A percentile compares a stretch with the other conserved stretches of the same genome.
phyloP scores from a whole-genome alignment of 1,140 invertebrate species.

The Drosophila santomea region DNA sequence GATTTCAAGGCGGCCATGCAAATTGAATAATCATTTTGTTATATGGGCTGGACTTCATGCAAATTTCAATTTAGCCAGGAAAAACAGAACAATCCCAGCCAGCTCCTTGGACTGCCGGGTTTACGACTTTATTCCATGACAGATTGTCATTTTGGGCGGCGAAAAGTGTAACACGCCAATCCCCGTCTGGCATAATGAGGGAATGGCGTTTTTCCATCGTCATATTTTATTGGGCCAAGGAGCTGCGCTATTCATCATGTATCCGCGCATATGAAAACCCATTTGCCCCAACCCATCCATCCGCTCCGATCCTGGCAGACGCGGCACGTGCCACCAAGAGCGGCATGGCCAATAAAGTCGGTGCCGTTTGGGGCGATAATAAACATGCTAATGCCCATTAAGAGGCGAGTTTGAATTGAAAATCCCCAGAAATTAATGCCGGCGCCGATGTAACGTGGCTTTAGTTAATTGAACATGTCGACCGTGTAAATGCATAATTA shows the following conservation, averaged over 20 bases:
- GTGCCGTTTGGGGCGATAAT: constrained; percentile 44
- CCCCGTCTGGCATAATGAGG: constrained; percentile 62
- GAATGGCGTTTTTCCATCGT: constrained; percentile 73
- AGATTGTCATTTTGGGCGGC: constrained; percentile 65
- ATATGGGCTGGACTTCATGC: constrained; percentile 48
- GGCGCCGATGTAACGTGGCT: constrained; percentile 37
- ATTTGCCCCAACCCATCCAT: constrained; percentile 29
- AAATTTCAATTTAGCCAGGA: constrained; percentile 71
- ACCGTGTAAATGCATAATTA: constrained; percentile 72
- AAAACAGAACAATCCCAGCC: constrained; percentile 32
- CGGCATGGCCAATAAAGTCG: constrained; percentile 66
- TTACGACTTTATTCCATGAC: constrained; percentile 82
- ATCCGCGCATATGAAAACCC: constrained; percentile 66
- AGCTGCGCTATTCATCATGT: constrained; percentile 64
- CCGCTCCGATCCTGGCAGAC: constrained; percentile 28
- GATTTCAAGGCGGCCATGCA: constrained; percentile 51
- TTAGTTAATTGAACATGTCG: constrained; percentile 68
- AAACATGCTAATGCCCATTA: constrained; percentile 66
- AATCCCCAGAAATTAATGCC: constrained; percentile 50
- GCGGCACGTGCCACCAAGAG: constrained; percentile 70
- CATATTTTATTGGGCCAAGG: constrained; percentile 58
- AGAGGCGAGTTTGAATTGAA: constrained; percentile 66
- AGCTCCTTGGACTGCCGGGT: constrained; percentile 44
- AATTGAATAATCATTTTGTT: constrained; percentile 70
- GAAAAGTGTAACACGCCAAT: constrained; percentile 71